These are phyloP conservation scores for Paramuricea clavata DNA, from an alignment of 92 coral and sea anemone genomes.

Conservation along the genomic window DNA sequence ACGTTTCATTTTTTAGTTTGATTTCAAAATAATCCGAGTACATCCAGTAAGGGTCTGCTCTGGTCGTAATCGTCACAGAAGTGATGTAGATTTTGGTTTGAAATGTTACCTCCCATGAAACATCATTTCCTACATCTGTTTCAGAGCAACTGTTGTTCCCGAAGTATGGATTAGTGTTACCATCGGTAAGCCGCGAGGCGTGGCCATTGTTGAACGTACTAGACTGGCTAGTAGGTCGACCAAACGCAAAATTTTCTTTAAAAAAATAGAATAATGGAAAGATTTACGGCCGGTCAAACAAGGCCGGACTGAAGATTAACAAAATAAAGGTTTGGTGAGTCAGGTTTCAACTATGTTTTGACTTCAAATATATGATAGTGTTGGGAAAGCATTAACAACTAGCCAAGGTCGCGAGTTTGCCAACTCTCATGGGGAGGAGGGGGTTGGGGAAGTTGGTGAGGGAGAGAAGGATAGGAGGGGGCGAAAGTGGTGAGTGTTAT, in stretches of 20 bases:
- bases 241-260: neutral
- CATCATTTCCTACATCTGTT: neutral
- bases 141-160: constrained; percentile 6
- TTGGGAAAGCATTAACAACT: too few species aligned
- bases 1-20: neutral
- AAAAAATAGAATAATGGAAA: too few species aligned
- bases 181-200: neutral
- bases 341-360: too few species aligned
- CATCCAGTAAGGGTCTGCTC: neutral
- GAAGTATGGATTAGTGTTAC: neutral
- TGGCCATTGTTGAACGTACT: neutral
- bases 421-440: too few species aligned
- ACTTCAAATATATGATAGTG: too few species aligned
- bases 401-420: too few species aligned
- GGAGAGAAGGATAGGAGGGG: too few species aligned
- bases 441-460: too few species aligned
- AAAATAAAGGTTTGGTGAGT: too few species aligned
- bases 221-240: neutral
- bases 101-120: neutral
- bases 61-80: neutral
- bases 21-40: neutral
- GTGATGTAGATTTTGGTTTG: neutral
- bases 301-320: too few species aligned
- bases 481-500: too few species aligned
- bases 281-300: too few species aligned